Base-by-base conservation (phyloP, 1,140 invertebrate genomes). In the Bombus pyrosoma region DNA sequence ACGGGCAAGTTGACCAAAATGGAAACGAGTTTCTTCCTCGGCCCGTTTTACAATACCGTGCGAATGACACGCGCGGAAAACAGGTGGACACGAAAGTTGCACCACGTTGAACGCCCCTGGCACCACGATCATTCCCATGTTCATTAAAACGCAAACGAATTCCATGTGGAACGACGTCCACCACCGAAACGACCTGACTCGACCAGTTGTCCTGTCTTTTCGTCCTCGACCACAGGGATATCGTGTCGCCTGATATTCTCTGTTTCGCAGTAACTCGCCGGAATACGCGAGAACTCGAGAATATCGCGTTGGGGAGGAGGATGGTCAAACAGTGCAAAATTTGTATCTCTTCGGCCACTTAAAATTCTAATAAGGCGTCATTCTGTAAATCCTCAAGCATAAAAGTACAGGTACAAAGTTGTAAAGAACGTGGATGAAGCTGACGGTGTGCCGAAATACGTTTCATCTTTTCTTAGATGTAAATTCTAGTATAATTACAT, bases 101-200 rank as follows among this genome's bases (percentile, higher is more conserved):
- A 34, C 69, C 71, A 81, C 47, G 79, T 62, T 62, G 81, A 72
- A 77, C 74, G 74, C 47, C 43, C 41, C 64, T 89, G 81, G 89
- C 84, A 91, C 81, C 83, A 71, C 84, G 84, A 90, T 91, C 79
- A 86, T 89, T 91, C 88, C 87, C 86, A 86, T 86, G 86, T 91
- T 91, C 90, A 89, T 91, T 91, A 91, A 91, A 91, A 91, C 86
- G 90, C 88, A 91, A 91, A 91, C 87, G 90, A 91, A 91, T 91
- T 91, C 90, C 86, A 71, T 73, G 88, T 80, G 75, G 59, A 62
- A 62, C 59, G 59, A 62, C 57, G 57, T 59, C 57, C 74, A 73
- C 59, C 78, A 81, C 75, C 72, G 75, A 76, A 34, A 75, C 82
- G 72, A 79, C 79, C 82, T 85, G 86, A 84, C 87, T 64, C 77